A percentile compares a stretch with the other conserved stretches of the same genome.
These are phyloP conservation scores for Carpatolechia fugitivella DNA, from an alignment of 2,888 invertebrate species.

Conservation along the genomic window DNA sequence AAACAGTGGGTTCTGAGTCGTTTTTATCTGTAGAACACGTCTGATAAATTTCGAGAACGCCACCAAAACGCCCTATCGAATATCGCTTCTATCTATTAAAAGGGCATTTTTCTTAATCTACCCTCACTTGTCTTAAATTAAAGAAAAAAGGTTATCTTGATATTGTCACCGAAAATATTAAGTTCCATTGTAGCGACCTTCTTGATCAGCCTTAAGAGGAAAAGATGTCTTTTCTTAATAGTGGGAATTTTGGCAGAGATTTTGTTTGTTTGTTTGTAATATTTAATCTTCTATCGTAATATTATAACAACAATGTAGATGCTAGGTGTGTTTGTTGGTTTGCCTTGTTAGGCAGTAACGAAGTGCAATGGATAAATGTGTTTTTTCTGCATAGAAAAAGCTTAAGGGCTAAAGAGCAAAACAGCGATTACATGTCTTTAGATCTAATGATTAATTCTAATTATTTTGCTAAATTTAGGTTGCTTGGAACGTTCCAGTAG, in stretches of 20 bases:
- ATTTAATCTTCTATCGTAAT: too few species aligned
- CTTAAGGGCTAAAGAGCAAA: too few species aligned
- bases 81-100: conserved; percentile 17
- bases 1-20: conserved; percentile 7
- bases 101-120: conserved; percentile 27
- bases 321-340: too few species aligned
- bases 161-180: conserved; percentile 32
- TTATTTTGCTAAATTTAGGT: too few species aligned
- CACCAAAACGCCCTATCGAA: conserved; percentile 19
- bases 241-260: background rate
- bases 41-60: conserved; percentile 2
- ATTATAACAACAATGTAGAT: too few species aligned
- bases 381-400: too few species aligned
- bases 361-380: too few species aligned
- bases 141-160: conserved; percentile 7
- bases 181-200: conserved; percentile 27
- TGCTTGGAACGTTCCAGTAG: too few species aligned
- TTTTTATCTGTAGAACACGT: conserved; percentile 6
- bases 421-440: too few species aligned
- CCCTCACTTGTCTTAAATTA: conserved; percentile 8
- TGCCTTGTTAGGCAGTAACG: too few species aligned
- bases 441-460: too few species aligned
- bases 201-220: conserved; percentile 12
- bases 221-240: background rate
- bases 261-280: background rate